A percentile compares a stretch with the other conserved stretches of the same genome.
Evolutionary conservation across 2,113 vertebrate species (phyloP).

Genomic region (Mastomys natalensis): DNA sequence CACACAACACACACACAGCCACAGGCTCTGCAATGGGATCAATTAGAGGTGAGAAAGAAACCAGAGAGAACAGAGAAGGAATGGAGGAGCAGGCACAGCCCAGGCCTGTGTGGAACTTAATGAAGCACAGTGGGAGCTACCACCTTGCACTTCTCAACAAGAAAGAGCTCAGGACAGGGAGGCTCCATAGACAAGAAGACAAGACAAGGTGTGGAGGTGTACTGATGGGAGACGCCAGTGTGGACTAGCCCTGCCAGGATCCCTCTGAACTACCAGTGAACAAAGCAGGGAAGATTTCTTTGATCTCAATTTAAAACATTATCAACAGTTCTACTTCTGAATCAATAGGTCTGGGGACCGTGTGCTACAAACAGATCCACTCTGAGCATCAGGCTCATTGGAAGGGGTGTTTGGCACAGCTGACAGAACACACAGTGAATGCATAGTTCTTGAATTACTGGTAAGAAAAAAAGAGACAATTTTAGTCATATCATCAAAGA

Average conservation of each 20-base stretch:
- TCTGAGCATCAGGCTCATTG: background rate
- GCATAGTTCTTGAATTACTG: background rate
- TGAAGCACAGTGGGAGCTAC: background rate
- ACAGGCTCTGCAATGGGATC: background rate
- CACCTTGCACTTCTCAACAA: background rate
- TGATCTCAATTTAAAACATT: background rate
- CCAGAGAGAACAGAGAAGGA: background rate
- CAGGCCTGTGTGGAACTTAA: background rate
- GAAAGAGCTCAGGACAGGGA: background rate
- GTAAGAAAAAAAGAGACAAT: background rate
- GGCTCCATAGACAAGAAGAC: background rate
- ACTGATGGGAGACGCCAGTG: background rate
- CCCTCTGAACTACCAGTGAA: background rate
- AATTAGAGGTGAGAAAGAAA: background rate
- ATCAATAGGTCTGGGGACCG: background rate
- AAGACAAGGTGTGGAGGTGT: too few relatives aligned
- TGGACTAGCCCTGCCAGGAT: background rate
- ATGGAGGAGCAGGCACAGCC: background rate
- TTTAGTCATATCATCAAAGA: background rate
- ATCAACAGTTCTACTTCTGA: background rate
- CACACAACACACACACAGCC: too few relatives aligned
- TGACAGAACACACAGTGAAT: too few relatives aligned
- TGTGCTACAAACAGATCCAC: background rate
- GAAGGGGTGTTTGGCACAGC: too few relatives aligned
- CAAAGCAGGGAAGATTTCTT: background rate